phyloP scores from a whole-genome alignment of 2,113 vertebrate species.

The Rhinogobius similis region DNA sequence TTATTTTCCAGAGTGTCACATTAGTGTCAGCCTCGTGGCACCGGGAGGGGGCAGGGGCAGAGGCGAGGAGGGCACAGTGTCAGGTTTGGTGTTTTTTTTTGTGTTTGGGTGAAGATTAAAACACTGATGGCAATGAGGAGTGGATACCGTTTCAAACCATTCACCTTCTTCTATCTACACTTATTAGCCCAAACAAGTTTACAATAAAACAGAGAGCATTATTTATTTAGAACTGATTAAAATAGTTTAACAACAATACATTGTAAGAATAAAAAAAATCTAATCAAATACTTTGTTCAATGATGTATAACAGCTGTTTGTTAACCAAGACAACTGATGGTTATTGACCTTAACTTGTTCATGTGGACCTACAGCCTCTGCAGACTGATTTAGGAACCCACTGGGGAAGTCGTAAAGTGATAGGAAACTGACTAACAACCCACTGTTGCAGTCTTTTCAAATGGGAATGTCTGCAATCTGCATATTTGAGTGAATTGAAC shows the following conservation, averaged over 20 bases:
- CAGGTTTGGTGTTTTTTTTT: slow-evolving; percentile 62
- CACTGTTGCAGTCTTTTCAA: slow-evolving; percentile 9
- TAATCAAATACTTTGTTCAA: background rate
- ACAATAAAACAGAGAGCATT: background rate
- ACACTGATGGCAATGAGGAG: slow-evolving; percentile 35
- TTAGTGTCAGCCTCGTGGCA: slow-evolving; percentile 94
- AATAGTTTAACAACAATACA: background rate
- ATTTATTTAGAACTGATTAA: background rate
- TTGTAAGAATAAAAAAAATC: background rate
- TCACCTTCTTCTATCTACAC: background rate
- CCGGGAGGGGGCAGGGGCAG: slow-evolving; percentile 83
- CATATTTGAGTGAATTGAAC: slow-evolving; percentile 22
- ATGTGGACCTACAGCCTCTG: background rate
- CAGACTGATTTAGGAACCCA: background rate
- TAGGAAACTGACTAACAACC: slow-evolving; percentile 9
- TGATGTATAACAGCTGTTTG: background rate
- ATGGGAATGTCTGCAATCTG: slow-evolving; percentile 10
- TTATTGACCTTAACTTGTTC: slow-evolving; percentile 1
- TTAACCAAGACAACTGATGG: background rate
- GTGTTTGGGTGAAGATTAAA: slow-evolving; percentile 38
- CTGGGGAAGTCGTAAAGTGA: slow-evolving; percentile 2
- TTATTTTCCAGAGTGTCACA: slow-evolving; percentile 98
- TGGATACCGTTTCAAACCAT: slow-evolving; percentile 42
- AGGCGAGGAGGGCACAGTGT: slow-evolving; percentile 73
- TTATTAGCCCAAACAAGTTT: background rate